Base-by-base conservation (phyloP, 2,888 invertebrate genomes). In the Blastobasis lacticolella region DNA sequence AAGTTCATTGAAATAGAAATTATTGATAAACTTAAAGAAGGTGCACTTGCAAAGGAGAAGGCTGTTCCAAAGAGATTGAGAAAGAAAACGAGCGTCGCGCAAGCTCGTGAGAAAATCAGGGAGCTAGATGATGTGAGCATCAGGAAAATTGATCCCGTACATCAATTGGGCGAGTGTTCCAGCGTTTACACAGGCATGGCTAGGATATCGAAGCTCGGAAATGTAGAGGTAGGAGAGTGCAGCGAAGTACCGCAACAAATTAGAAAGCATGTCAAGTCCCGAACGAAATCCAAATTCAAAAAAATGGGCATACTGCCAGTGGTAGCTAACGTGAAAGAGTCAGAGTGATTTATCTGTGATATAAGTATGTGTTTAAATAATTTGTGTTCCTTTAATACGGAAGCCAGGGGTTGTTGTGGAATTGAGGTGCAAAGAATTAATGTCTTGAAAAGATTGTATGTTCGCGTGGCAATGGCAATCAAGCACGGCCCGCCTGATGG, bases 211-310 rank as follows among this genome's bases (percentile, higher is more conserved):
- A 43, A 44, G n/a, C 47, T 46, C 10, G 9, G 10, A 7, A 5
- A 57, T 45, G 7, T 43, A n/a, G n/a, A n/a, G 48, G 9, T 46
- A 51, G n/a, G 41, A 43, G 37, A n/a, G n/a, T n/a, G n/a, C n/a
- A n/a, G n/a, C n/a, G n/a, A 54, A 56, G 43, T 44, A 57, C 8
- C 59, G 50, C 36, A 57, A 44, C 45, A 67, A 4, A 71, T 57
- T 23, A 57, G 69, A 4, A 61, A 69, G 23, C 55, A 62, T 6
- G 75, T 75, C 45, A 67, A 71, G 7, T 48, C 60, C 0, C 46
- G 63, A 4, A 5, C 78, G 4, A 74, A 71, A 51, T 73, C 77
- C 0, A 71, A 69, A 10, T 72, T 80, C 9, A 75, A 69, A 50
- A 63, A 66, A 4, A 57, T 75, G 65, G 80, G 81, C 0, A 69